A percentile compares a stretch with the other conserved stretches of the same genome.
These are phyloP conservation scores for Cossypha dichroa DNA, from an alignment of 2,797 vertebrate species.

Conservation along the genomic window DNA sequence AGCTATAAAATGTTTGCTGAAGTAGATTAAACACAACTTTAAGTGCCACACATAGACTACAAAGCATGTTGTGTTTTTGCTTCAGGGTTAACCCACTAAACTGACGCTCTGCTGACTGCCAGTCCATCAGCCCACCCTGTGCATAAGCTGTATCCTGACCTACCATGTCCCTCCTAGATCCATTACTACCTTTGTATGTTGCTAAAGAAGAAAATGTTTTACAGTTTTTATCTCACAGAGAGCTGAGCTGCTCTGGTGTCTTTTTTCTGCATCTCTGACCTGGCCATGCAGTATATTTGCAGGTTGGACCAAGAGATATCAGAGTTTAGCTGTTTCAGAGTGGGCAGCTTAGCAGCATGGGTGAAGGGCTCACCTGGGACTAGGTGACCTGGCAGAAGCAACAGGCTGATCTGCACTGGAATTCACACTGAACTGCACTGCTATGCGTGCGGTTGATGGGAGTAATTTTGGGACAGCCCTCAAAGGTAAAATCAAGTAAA, in stretches of 20 bases:
- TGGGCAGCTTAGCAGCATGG: not conserved
- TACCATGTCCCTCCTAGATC: not conserved
- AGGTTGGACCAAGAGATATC: not conserved
- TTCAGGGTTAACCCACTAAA: not conserved
- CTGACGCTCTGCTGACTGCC: not conserved
- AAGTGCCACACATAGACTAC: conserved; percentile 38
- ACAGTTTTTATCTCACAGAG: not conserved
- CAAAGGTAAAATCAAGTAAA: conserved; percentile 23
- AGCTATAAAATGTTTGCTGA: conserved; percentile 62
- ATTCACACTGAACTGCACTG: not conserved
- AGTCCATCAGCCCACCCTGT: not conserved
- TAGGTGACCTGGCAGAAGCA: not conserved
- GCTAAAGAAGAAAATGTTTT: not conserved
- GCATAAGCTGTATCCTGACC: not conserved
- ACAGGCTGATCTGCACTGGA: not conserved
- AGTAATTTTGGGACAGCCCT: not conserved
- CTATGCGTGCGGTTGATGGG: not conserved
- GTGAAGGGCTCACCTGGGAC: not conserved
- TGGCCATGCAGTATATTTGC: not conserved
- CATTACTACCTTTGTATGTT: not conserved
- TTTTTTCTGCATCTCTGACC: not conserved
- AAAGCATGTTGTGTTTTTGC: conserved; percentile 31
- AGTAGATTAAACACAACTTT: conserved; percentile 51
- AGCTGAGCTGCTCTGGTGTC: not conserved
- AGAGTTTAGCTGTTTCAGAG: not conserved